Base-by-base conservation (phyloP, 2,113 vertebrate genomes). In the Rattus rattus region DNA sequence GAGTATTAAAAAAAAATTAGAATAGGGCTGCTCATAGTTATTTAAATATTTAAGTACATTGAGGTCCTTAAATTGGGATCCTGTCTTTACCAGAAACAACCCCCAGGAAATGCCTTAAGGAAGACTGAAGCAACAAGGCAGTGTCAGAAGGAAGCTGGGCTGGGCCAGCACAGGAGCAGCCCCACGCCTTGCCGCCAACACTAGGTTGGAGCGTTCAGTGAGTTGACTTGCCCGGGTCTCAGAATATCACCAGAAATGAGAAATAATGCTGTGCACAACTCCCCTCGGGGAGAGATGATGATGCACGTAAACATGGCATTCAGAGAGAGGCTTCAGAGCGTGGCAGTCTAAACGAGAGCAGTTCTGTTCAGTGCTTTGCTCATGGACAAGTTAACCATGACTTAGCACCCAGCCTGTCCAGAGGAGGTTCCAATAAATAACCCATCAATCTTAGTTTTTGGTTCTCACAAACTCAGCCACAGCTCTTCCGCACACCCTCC, bases 1-100 rank as follows among this genome's bases (percentile, higher is more conserved):
- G 61, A 88, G 9, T 79, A 8, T 75, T 17, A 28, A 69, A 77
- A 91, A 19, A 47, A 61, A 14, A 59, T n/a, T 69, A 7, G 8
- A 59, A 65, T 79, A 75, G 9, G 28, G 17, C 63, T 93, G 54
- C 52, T 65, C 65, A 19, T 76, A 56, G 86, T 69, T 73, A 72
- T 84, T 91, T 63, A 91, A 91, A 36, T 91, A 92, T 80, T 65
- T 96, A 95, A 88, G 56, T 47, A 88, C 47, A 85, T 80, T 49
- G 63, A 84, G 33, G 75, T 86, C 22, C 26, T 96, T 56, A 20
- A 92, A 86, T 95, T 39, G 69, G 84, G 49, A 52, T 83, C 85
- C 16, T 65, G 1, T 92, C 39, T 84, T 86, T 95, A 72, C 17
- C 36, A 67, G 94, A n/a, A 69, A 72, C 19, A 47, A 77, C 4